A percentile compares a stretch with the other conserved stretches of the same genome.
Conservation (phyloP, 2,888 invertebrate genomes). For the Tetrapedia diversipes region DNA sequence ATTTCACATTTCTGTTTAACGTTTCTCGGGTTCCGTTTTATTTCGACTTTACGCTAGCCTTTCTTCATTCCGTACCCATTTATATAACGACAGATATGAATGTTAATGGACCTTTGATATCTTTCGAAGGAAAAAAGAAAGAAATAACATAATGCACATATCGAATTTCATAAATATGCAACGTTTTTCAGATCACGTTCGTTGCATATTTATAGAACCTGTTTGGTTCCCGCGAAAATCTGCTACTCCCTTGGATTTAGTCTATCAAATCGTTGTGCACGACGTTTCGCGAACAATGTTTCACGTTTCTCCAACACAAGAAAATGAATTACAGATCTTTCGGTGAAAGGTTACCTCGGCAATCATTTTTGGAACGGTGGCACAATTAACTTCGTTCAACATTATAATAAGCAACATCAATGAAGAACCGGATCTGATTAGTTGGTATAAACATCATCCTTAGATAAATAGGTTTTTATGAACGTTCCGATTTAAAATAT, state of each 20-base stretch:
- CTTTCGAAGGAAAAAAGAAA: neutral
- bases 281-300: neutral
- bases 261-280: neutral
- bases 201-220: slow-evolving; percentile 38
- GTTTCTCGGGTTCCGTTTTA: neutral
- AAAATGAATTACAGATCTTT: no score
- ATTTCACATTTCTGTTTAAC: neutral
- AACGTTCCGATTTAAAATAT: no score
- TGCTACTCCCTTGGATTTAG: slow-evolving; percentile 13
- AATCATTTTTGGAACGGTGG: no score
- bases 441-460: no score
- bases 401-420: no score
- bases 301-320: no score
- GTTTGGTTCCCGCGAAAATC: slow-evolving; percentile 22
- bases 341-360: no score
- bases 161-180: slow-evolving; percentile 45
- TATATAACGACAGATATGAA: neutral
- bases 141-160: neutral
- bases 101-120: neutral
- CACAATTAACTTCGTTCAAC: no score
- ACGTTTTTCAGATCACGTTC: slow-evolving; percentile 3
- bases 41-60: neutral
- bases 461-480: no score
- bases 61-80: neutral
- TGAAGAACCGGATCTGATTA: no score